Evolutionary conservation across 2,797 vertebrate species (phyloP).

Genomic region (Arrhamphus sclerolepis): DNA sequence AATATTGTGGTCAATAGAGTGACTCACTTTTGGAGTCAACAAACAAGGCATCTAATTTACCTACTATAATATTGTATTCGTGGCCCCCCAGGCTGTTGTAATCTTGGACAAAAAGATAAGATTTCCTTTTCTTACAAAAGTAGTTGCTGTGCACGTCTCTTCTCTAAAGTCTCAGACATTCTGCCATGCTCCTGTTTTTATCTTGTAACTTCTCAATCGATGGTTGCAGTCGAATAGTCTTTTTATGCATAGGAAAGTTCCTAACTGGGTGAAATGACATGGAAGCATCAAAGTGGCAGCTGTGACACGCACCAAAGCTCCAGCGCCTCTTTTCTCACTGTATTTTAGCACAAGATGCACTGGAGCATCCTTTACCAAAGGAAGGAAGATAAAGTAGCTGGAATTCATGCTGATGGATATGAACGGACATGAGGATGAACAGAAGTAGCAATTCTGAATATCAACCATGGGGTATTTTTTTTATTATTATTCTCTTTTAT

Average conservation of each 20-base stretch:
- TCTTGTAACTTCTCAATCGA: not conserved
- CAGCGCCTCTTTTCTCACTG: not conserved
- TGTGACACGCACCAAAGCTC: not conserved
- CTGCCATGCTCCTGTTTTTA: not conserved
- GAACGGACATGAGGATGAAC: too few species aligned
- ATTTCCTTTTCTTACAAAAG: not conserved
- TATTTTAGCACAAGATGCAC: not conserved
- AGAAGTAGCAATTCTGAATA: too few species aligned
- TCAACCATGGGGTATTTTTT: too few species aligned
- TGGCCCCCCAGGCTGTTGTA: not conserved
- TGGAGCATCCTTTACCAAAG: not conserved
- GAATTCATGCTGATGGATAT: too few species aligned
- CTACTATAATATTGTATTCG: not conserved
- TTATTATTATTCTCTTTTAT: too few species aligned
- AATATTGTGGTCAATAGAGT: too few species aligned
- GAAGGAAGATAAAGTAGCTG: not conserved
- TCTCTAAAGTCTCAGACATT: not conserved
- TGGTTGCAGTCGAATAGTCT: not conserved
- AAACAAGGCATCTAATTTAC: constrained; percentile 17
- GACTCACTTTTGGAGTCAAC: too few species aligned
- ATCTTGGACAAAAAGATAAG: not conserved
- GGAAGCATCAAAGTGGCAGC: constrained; percentile 7
- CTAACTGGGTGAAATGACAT: constrained; percentile 11
- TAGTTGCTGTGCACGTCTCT: not conserved
- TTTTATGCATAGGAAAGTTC: constrained; percentile 2